Evolutionary conservation across 2,113 vertebrate genomes (phyloP).

Genomic region (Leptobrachium leishanense): DNA sequence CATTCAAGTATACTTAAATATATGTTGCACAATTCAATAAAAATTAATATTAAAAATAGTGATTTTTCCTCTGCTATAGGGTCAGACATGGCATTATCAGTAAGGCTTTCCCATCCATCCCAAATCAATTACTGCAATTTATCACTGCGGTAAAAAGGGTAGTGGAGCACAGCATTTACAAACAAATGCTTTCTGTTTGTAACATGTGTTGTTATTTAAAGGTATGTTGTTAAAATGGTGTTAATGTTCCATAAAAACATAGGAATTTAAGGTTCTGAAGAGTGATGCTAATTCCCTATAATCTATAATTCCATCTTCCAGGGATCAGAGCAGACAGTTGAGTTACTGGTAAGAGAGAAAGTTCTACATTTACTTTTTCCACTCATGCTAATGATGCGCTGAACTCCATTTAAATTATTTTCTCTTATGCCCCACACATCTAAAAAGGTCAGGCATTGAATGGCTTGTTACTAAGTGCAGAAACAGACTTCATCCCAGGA

Average conservation of each 20-base stretch:
- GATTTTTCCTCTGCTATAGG: no score
- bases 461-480: neutral
- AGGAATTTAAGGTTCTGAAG: neutral
- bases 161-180: neutral
- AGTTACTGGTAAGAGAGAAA: neutral
- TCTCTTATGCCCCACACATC: neutral
- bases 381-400: neutral
- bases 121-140: neutral
- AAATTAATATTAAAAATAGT: no score
- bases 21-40: no score
- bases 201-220: neutral
- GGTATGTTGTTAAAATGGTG: neutral
- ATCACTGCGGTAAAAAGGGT: neutral
- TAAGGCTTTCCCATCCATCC: neutral
- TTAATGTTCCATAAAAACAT: neutral
- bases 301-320: neutral
- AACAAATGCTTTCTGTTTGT: neutral
- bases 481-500: neutral
- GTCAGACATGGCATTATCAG: no score
- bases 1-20: no score
- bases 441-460: constrained; percentile 7
- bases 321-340: neutral
- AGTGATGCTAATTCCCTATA: neutral
- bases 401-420: constrained; percentile 15
- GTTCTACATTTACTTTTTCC: neutral